phyloP scores from a whole-genome alignment of 2,797 vertebrate species.

The Sebastes glaucus region DNA sequence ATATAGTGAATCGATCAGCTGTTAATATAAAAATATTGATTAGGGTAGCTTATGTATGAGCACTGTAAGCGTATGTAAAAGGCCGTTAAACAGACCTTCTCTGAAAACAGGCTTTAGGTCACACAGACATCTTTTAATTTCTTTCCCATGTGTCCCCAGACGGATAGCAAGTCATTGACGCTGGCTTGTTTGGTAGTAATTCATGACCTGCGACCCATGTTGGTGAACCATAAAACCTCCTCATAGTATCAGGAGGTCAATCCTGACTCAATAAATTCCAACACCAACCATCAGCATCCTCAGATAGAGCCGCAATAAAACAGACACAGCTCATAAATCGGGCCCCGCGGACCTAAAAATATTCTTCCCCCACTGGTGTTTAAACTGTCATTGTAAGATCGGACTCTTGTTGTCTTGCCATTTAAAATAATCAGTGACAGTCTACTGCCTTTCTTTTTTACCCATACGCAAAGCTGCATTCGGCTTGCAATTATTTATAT shows the following conservation, averaged over 20 bases:
- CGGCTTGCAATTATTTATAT: neutral
- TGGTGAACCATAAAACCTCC: conserved; percentile 70
- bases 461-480: neutral
- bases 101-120: conserved; percentile 1
- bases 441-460: conserved; percentile 10
- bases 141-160: conserved; percentile 20
- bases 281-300: conserved; percentile 60
- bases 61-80: conserved; percentile 11
- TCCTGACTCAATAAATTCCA: conserved; percentile 71
- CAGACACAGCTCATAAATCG: conserved; percentile 69
- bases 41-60: neutral
- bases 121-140: conserved; percentile 32
- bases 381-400: conserved; percentile 59
- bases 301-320: conserved; percentile 66
- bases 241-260: conserved; percentile 64
- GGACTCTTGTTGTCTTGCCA: conserved; percentile 36
- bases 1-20: neutral
- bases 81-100: conserved; percentile 1
- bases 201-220: conserved; percentile 73
- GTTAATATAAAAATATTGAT: neutral
- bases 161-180: conserved; percentile 51
- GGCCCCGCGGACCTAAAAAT: conserved; percentile 45
- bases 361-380: conserved; percentile 44
- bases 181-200: conserved; percentile 73
- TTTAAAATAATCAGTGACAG: conserved; percentile 41